A percentile compares a stretch with the other conserved stretches of the same genome.
Evolutionary conservation across 2,888 invertebrate species (phyloP).

Genomic region (Heliconius sara): DNA sequence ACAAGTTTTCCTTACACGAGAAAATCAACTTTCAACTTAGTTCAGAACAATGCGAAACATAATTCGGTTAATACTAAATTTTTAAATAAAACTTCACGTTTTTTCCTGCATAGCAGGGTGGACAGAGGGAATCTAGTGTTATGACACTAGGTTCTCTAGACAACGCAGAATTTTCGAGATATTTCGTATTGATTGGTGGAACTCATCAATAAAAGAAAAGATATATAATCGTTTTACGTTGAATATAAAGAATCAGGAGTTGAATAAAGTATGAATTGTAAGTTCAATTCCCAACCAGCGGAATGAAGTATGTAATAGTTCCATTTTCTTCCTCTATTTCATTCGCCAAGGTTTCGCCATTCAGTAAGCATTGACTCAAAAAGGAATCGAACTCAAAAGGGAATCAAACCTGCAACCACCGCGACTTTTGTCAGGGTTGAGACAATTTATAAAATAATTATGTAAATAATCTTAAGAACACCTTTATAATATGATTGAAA

Average conservation of each 20-base stretch:
- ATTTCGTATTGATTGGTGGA: too few species aligned
- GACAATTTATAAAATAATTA: too few species aligned
- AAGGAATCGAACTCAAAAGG: too few species aligned
- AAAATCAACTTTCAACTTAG: slow-evolving; percentile 4
- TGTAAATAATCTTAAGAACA: background rate
- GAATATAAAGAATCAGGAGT: too few species aligned
- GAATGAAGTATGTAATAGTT: background rate
- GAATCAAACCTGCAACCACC: too few species aligned
- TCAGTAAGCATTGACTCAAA: background rate
- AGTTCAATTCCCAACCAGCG: background rate
- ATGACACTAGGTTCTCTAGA: background rate
- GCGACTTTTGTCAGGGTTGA: too few species aligned
- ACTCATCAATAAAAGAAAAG: too few species aligned
- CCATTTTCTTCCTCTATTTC: background rate
- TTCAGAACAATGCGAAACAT: slow-evolving; percentile 3
- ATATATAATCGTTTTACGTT: too few species aligned
- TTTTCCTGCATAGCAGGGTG: background rate
- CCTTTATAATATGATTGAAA: background rate
- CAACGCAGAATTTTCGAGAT: background rate
- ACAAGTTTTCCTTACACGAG: slow-evolving; percentile 8
- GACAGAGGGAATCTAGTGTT: background rate
- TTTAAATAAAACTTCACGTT: background rate
- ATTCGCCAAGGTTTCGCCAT: too few species aligned
- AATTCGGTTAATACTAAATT: slow-evolving; percentile 3
- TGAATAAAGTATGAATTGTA: background rate